These are phyloP conservation scores for Siniperca knerii DNA, from an alignment of 2,113 vertebrate genomes.

Conservation along the genomic window DNA sequence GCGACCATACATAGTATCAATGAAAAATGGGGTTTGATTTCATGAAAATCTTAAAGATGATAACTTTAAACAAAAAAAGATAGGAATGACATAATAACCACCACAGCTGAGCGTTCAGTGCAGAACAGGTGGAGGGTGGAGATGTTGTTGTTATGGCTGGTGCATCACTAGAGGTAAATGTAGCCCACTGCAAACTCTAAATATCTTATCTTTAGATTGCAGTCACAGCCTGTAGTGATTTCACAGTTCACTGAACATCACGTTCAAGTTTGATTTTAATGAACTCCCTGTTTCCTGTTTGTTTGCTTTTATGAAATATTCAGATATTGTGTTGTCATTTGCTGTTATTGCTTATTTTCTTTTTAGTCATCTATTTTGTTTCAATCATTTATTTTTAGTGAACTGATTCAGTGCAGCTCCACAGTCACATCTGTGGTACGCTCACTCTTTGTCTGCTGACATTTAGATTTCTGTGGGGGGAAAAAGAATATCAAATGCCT, in stretches of 20 bases:
- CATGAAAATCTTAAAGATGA: not conserved
- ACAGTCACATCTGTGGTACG: not conserved
- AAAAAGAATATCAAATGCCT: not conserved
- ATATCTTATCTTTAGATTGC: conserved; percentile 43
- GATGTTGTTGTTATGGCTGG: conserved; percentile 18
- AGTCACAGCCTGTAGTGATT: conserved; percentile 18
- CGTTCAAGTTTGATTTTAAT: conserved; percentile 12
- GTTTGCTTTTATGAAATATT: conserved; percentile 12
- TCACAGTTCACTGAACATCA: conserved; percentile 4
- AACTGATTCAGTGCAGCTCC: conserved; percentile 8
- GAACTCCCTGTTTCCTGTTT: not conserved
- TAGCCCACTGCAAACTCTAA: not conserved
- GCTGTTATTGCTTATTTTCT: not conserved
- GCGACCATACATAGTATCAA: not conserved
- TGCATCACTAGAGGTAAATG: conserved; percentile 9
- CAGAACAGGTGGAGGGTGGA: conserved; percentile 31
- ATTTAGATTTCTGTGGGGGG: conserved; percentile 14
- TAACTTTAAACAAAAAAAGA: not conserved
- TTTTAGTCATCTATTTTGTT: not conserved
- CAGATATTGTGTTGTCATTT: not conserved
- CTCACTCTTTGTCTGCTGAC: conserved; percentile 14
- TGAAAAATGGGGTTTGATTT: not conserved
- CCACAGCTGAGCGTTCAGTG: not conserved
- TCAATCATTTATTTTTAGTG: not conserved
- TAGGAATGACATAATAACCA: not conserved